These are phyloP conservation scores for Drosophila suboccidentalis DNA, from an alignment of 2,888 invertebrate species.

Conservation along the genomic window DNA sequence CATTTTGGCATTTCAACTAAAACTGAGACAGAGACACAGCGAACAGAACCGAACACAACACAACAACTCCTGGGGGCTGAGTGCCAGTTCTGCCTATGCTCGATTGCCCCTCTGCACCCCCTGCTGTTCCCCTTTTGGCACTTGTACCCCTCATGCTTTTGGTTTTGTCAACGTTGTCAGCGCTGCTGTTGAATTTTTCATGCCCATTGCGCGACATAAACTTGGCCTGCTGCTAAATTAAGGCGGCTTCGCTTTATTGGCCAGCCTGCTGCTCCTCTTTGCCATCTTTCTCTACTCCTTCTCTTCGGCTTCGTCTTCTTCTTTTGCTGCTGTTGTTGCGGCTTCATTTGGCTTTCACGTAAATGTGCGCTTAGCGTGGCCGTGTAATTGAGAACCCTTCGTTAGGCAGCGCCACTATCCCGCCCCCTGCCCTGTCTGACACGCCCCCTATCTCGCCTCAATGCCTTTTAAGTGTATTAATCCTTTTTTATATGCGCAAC, in stretches of 20 bases:
- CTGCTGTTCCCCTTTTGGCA: background rate
- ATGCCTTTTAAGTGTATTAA: conserved; percentile 77
- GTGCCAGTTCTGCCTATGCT: conserved; percentile 10
- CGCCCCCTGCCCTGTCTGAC: conserved; percentile 10
- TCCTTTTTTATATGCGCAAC: conserved; percentile 77
- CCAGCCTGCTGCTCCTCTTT: conserved; percentile 39
- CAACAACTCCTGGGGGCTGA: conserved; percentile 19
- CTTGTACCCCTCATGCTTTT: background rate
- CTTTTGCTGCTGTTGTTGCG: conserved; percentile 47
- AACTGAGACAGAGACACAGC: conserved; percentile 5
- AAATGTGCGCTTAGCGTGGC: conserved; percentile 80
- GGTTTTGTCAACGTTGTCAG: conserved; percentile 61
- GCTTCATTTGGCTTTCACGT: conserved; percentile 80
- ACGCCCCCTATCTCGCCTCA: conserved; percentile 1
- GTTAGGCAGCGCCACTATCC: background rate
- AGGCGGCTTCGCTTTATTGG: conserved; percentile 73
- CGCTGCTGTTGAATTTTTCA: conserved; percentile 75
- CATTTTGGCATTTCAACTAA: conserved; percentile 62
- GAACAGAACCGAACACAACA: conserved; percentile 6
- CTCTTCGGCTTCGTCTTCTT: conserved; percentile 8
- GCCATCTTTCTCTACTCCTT: conserved; percentile 2
- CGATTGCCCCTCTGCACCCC: background rate
- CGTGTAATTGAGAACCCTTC: conserved; percentile 63
- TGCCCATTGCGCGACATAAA: conserved; percentile 75
- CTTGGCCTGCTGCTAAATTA: conserved; percentile 71